These are phyloP conservation scores for Phataginus tetradactyla DNA, from an alignment of 2,797 vertebrate genomes.

Conservation along the genomic window DNA sequence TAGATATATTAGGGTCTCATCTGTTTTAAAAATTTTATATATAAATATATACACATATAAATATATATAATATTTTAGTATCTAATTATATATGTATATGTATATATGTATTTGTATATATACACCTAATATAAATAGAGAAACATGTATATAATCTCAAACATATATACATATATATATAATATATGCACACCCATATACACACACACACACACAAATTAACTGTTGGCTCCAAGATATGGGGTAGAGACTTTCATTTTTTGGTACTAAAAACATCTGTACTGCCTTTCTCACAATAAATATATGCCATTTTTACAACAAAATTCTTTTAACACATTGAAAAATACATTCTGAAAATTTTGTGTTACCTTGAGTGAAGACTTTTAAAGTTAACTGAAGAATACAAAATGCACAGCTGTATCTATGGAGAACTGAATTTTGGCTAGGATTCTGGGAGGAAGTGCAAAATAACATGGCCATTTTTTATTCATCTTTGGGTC, in stretches of 20 bases:
- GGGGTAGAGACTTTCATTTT: neutral
- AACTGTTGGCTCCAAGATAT: neutral
- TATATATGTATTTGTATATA: neutral
- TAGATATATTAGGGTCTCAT: neutral
- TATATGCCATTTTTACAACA: neutral
- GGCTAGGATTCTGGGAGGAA: neutral
- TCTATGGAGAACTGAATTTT: neutral
- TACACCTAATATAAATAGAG: neutral
- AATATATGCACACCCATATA: neutral
- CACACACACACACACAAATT: neutral
- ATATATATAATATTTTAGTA: neutral
- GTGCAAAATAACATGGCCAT: neutral
- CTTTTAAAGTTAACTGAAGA: neutral
- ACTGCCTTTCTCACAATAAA: slow-evolving; percentile 24
- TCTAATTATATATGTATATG: neutral
- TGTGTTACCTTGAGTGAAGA: neutral
- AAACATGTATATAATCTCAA: neutral
- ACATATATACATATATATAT: neutral
- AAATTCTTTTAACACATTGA: neutral
- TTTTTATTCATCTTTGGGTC: neutral
- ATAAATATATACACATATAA: neutral
- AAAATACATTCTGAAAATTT: slow-evolving; percentile 34
- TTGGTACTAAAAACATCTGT: neutral
- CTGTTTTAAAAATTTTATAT: neutral
- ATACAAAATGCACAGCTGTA: neutral